These are phyloP conservation scores for Vimba vimba DNA, from an alignment of 2,113 vertebrate species.

Conservation along the genomic window DNA sequence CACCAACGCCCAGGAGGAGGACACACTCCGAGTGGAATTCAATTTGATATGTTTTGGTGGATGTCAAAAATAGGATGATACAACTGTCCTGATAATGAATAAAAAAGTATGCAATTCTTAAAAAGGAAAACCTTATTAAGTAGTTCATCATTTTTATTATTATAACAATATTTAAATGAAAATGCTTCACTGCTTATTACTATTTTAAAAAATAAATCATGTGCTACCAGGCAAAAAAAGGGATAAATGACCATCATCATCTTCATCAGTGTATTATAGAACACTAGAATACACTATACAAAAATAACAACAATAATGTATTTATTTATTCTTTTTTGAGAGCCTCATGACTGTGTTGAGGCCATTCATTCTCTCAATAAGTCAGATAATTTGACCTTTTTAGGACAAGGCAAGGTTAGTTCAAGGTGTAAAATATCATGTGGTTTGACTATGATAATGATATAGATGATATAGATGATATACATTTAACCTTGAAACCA, in stretches of 20 bases:
- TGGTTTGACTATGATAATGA: background rate
- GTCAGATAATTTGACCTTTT: background rate
- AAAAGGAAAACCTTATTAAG: background rate
- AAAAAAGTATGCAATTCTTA: fast-evolving
- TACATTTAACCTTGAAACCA: background rate
- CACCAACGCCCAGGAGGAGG: too few relatives aligned
- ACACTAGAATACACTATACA: too few relatives aligned
- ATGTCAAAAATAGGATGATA: too few relatives aligned
- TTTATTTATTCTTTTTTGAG: too few relatives aligned
- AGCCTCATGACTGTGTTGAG: background rate
- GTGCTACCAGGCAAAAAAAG: background rate
- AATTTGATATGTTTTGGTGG: too few relatives aligned
- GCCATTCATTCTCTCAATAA: background rate
- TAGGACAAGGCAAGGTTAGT: background rate
- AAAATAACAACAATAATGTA: too few relatives aligned
- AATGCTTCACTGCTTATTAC: too few relatives aligned
- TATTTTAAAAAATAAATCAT: background rate
- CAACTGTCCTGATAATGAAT: background rate
- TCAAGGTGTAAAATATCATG: background rate
- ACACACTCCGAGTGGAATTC: too few relatives aligned
- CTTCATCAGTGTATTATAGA: too few relatives aligned
- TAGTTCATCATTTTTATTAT: background rate
- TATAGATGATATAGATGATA: background rate
- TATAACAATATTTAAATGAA: background rate
- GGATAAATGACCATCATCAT: too few relatives aligned